Percentiles rank a stretch among this genome's conserved stretches.
These are phyloP conservation scores for Lichenostomus cassidix DNA, from an alignment of 2,113 vertebrate species.

Conservation along the genomic window DNA sequence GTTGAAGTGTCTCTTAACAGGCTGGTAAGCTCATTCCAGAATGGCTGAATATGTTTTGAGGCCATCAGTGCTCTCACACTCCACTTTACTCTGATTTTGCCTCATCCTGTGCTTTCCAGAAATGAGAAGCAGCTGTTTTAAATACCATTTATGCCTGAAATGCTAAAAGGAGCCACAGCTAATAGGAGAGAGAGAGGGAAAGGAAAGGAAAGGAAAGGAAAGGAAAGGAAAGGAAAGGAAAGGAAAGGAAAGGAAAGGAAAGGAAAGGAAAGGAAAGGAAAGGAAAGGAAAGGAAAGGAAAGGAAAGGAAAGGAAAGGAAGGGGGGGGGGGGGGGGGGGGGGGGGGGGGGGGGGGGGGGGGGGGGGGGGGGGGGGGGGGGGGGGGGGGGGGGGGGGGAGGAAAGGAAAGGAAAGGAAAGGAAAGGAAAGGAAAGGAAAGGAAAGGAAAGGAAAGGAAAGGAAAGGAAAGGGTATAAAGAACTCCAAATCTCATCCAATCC, in stretches of 20 bases:
- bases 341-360: no score
- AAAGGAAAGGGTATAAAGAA: not conserved
- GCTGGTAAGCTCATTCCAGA: not conserved
- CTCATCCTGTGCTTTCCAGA: not conserved
- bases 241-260: no score
- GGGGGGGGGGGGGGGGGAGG: no score
- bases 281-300: no score
- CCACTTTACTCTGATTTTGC: not conserved
- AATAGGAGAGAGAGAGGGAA: not conserved
- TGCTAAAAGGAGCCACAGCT: not conserved
- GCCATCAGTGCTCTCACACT: not conserved
- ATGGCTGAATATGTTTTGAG: not conserved
- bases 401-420: no score
- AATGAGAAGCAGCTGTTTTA: not conserved
- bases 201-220: accelerated
- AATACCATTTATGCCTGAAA: not conserved
- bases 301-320: no score
- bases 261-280: no score
- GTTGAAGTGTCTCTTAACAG: not conserved
- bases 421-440: no score
- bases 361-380: no score
- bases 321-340: no score
- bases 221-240: not conserved
- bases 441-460: no score
- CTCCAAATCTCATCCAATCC: not conserved